Base-by-base conservation (phyloP, 2,888 invertebrate genomes). In the Euzophera pinguis region DNA sequence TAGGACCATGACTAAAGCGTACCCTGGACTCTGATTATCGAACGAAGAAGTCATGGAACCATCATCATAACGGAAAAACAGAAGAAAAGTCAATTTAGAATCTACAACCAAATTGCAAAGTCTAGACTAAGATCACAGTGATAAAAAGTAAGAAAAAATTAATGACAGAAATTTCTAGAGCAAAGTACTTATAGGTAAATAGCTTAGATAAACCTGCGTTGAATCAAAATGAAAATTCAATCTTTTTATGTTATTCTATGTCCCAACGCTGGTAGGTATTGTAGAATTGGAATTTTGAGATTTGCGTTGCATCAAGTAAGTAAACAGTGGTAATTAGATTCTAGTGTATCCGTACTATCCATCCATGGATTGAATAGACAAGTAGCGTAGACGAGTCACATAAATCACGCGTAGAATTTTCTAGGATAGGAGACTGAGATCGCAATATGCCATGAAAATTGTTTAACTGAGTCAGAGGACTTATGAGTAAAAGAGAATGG, bases 311-410 rank as follows among this genome's bases (percentile, higher is more conserved):
- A 74, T 74, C 72, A 70, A 65, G 68, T 73, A 66, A 61, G 67
- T 74, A 77, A 84, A 75, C 78, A 77, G 81, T 78, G 80, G 67
- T 81, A 84, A 84, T 79, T 74, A 80, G 69, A 82, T 84, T 71
- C 79, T 67, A 59, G 70, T 67, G 71, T 68, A 67, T 67, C 67
- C 67, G 69, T 65, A 22, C 22, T 22, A 22, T 66, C 71, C 67
- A 67, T 66, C 68, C 67, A 70, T 65, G 69, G 55, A 64, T 70
- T 74, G 84, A 81, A 85, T 84, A 75, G 69, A 62, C 67, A 78
- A 79, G 69, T 69, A 64, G 60, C 65, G 61, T 61, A 47, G 57
- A 50, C 58, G 65, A 65, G 35, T 45, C 32, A 32, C 45, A 45
- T 32, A 45, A 14, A 45, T 45, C 45, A 45, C 45, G 37, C 17